Conservation (phyloP, 2,797 vertebrate genomes). For the Xerus rutilus region DNA sequence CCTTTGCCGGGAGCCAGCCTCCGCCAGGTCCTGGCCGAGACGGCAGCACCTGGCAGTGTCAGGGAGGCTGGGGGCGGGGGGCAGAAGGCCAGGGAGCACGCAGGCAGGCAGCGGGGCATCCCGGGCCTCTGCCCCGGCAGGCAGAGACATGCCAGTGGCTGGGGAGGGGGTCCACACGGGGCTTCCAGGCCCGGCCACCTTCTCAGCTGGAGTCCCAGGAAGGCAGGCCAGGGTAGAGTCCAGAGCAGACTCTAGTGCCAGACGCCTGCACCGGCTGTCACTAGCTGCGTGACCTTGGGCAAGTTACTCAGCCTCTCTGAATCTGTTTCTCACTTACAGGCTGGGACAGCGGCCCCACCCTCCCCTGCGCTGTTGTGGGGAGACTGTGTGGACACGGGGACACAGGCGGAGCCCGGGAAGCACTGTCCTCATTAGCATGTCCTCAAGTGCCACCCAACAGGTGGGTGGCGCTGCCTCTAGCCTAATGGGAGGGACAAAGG, state of each 20-base stretch:
- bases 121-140: no score
- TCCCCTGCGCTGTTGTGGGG: neutral
- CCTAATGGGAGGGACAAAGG: neutral
- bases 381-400: neutral
- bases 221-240: neutral
- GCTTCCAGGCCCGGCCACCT: neutral
- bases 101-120: no score
- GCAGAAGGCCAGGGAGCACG: no score
- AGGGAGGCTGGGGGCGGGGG: neutral
- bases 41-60: neutral
- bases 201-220: neutral
- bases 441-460: neutral
- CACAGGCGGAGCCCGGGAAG: rapidly evolving
- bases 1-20: neutral
- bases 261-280: neutral
- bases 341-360: neutral
- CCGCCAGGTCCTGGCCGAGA: neutral
- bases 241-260: neutral
- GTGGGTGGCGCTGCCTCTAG: neutral
- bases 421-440: rapidly evolving
- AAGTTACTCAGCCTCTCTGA: neutral
- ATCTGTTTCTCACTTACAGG: neutral
- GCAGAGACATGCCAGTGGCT: neutral
- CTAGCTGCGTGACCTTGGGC: neutral
- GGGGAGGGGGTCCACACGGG: rapidly evolving